Base-by-base conservation (phyloP, 2,888 invertebrate genomes). In the Drosophila tripunctata region DNA sequence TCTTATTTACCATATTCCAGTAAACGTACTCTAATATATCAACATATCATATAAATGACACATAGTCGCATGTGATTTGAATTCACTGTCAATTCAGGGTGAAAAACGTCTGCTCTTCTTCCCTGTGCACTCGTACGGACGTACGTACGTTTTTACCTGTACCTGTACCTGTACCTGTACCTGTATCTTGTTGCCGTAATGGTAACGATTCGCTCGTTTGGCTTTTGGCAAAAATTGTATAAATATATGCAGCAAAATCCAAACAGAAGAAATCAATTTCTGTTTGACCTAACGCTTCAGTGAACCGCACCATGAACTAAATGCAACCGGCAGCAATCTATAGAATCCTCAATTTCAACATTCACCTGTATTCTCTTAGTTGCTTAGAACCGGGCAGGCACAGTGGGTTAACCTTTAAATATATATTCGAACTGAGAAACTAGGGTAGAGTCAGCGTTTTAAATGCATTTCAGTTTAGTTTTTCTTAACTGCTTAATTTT, bases 251-350 rank as follows among this genome's bases (percentile, higher is more conserved):
- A 55, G 61, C 30, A 43, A 61, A 51, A 40, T 45, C 40, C 47
- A 74, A 68, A 66, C 50, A 63, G 63, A 66, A 67, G 67, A 81
- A 63, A 81, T 79, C 79, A 79, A 79, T 82, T 81, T 79, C 70
- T 82, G 79, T 78, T 73, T 78, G 78, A 81, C 61, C 70, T 63
- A 67, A 63, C 73, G 79, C 75, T 78, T 66, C 82, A 75, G 35
- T 70, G 82, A 66, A 62, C 67, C 61, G 63, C 43, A 70, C 74
- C 66, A 41, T 57, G 45, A 71, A 54, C 72, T 65, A 78, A 79
- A 67, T 76, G 60, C 60, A 69, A 63, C 41, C 51, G 56, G 60
- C 55, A 56, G 40, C 36, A 48, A 48, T 22, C 51, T 30, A 24
- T 27, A 8, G 31, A 45, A 43, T 30, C 40, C 54, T 38, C 72